These are phyloP conservation scores for Scotopteryx bipunctaria DNA, from an alignment of 2,888 invertebrate species.

Conservation along the genomic window DNA sequence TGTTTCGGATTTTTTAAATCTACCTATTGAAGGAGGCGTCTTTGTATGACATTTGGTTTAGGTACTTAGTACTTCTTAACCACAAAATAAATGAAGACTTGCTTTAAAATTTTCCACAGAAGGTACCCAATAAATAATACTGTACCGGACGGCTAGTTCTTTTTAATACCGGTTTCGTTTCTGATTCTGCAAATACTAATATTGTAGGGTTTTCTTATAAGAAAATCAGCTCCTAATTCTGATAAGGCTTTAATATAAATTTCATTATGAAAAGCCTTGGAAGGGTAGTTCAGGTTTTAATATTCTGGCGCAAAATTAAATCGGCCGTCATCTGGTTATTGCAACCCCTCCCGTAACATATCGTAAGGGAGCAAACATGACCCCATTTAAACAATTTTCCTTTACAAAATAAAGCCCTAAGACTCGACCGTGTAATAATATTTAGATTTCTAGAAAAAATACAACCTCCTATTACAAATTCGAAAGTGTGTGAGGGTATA, in stretches of 20 bases:
- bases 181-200: not conserved
- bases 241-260: constrained; percentile 27
- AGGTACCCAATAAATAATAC: too few species aligned
- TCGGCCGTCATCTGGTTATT: constrained; percentile 28
- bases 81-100: too few species aligned
- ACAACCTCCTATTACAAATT: too few species aligned
- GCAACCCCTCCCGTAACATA: constrained; percentile 14
- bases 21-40: too few species aligned
- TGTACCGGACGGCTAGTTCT: too few species aligned
- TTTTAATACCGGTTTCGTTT: too few species aligned
- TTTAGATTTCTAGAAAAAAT: too few species aligned
- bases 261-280: constrained; percentile 26
- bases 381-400: not conserved
- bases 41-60: too few species aligned
- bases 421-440: not conserved
- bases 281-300: constrained; percentile 29
- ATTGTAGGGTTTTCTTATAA: constrained; percentile 7
- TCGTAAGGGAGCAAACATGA: constrained; percentile 10
- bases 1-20: too few species aligned
- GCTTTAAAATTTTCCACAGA: too few species aligned
- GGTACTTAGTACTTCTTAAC: too few species aligned
- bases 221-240: constrained; percentile 14
- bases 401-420: not conserved
- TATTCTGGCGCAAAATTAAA: constrained; percentile 29
- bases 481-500: too few species aligned